phyloP scores from a whole-genome alignment of 1,140 invertebrate species.

The Ptiloglossa arizonensis region DNA sequence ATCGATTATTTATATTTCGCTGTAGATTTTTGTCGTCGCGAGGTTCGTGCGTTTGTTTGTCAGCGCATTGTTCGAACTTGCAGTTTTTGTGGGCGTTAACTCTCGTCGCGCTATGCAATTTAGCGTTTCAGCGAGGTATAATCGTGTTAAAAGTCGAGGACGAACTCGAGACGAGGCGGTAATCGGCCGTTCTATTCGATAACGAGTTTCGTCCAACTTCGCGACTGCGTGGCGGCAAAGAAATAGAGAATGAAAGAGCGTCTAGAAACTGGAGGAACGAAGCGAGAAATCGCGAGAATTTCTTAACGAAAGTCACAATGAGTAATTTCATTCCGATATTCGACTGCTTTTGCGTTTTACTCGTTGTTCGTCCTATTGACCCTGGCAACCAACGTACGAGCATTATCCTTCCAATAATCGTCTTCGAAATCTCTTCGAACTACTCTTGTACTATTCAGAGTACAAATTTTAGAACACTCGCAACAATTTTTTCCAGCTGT shows the following conservation, averaged over 20 bases:
- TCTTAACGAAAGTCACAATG: slow-evolving; percentile 17
- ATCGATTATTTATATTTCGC: too few relatives aligned
- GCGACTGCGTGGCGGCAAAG: slow-evolving; percentile 51
- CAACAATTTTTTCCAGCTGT: too few relatives aligned
- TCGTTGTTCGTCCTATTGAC: background rate
- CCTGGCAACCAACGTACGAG: too few relatives aligned
- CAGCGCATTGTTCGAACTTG: slow-evolving; percentile 46
- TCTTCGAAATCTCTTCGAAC: too few relatives aligned
- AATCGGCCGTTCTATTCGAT: slow-evolving; percentile 67
- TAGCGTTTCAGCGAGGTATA: slow-evolving; percentile 65
- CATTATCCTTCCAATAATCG: too few relatives aligned
- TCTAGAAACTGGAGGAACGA: slow-evolving; percentile 27
- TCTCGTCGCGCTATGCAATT: slow-evolving; percentile 62
- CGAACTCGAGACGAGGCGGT: slow-evolving; percentile 65
- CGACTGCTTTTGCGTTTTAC: background rate
- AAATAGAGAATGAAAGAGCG: slow-evolving; percentile 55
- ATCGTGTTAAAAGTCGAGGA: slow-evolving; percentile 67
- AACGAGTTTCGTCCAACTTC: slow-evolving; percentile 66
- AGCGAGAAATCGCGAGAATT: slow-evolving; percentile 25
- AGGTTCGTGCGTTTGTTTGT: slow-evolving; percentile 13
- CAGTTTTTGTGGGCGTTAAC: slow-evolving; percentile 61
- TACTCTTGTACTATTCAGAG: too few relatives aligned
- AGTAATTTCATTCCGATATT: slow-evolving; percentile 42
- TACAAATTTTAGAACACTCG: too few relatives aligned
- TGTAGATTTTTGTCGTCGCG: background rate